These are phyloP conservation scores for Phocoena sinus DNA, from an alignment of 2,113 vertebrate genomes.

Conservation along the genomic window DNA sequence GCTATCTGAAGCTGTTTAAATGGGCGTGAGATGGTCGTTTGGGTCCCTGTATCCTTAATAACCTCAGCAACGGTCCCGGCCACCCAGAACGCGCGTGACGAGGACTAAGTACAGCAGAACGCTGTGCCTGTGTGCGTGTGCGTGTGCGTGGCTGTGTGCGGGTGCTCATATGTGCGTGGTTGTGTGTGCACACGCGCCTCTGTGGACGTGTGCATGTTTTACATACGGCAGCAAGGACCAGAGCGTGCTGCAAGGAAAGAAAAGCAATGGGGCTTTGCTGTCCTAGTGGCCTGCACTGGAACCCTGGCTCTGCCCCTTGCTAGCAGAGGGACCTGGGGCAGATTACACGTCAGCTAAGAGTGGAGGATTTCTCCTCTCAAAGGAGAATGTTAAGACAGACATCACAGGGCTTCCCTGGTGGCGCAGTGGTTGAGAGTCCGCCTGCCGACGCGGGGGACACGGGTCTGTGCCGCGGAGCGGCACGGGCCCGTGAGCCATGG, in stretches of 20 bases:
- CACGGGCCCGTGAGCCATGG: too few species aligned
- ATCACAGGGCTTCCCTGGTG: background rate
- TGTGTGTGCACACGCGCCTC: background rate
- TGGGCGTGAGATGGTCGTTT: rapidly evolving
- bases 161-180: too few species aligned
- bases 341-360: background rate
- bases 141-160: too few species aligned
- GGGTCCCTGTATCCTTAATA: background rate
- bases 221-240: background rate
- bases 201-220: rapidly evolving
- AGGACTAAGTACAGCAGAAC: background rate
- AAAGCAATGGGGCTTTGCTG: rapidly evolving
- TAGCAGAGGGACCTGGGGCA: too few species aligned
- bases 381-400: background rate
- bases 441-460: too few species aligned
- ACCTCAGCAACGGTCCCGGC: background rate
- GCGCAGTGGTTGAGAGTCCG: too few species aligned
- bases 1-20: background rate
- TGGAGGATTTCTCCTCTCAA: background rate
- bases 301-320: background rate
- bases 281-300: rapidly evolving
- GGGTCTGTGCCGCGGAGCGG: too few species aligned
- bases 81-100: rapidly evolving
- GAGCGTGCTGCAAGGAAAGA: rapidly evolving
- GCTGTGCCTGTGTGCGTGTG: too few species aligned